Evolutionary conservation across 1,140 invertebrate genomes (phyloP).

Genomic region (Batillaria attramentaria): DNA sequence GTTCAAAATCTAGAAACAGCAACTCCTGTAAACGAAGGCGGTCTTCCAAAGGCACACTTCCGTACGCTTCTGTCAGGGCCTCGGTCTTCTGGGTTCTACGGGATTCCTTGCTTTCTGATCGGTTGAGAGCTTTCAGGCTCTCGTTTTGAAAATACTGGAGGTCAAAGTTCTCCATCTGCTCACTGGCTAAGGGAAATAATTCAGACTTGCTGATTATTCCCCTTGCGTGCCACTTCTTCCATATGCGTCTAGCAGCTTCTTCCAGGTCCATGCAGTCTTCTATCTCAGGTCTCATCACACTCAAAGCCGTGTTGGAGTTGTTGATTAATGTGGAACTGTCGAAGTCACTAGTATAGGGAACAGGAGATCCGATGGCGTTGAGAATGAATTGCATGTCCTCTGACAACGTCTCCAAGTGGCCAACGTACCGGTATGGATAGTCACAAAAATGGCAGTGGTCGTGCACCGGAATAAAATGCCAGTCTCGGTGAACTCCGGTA

Average conservation of each 20-base stretch:
- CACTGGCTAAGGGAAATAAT: conserved; percentile 43
- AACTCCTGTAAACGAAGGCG: neutral
- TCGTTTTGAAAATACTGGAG: neutral
- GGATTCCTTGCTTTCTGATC: neutral
- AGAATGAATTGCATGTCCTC: conserved; percentile 20
- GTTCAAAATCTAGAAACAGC: conserved; percentile 5
- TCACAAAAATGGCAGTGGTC: conserved; percentile 18
- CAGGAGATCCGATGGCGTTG: conserved; percentile 50
- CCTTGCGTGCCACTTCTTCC: conserved; percentile 58
- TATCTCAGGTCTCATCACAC: conserved; percentile 44
- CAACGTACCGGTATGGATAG: conserved; percentile 14
- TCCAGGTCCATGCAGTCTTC: conserved; percentile 52
- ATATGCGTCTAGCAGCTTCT: conserved; percentile 48
- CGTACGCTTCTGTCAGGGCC: conserved; percentile 7
- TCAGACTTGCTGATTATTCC: conserved; percentile 54
- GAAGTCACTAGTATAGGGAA: conserved; percentile 49
- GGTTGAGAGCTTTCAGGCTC: neutral
- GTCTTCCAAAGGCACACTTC: neutral
- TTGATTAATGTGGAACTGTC: conserved; percentile 50
- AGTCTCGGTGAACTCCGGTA: conserved; percentile 44
- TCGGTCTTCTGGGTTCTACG: conserved; percentile 1
- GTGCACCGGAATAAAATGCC: conserved; percentile 1
- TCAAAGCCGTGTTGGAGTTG: conserved; percentile 53
- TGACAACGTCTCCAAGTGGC: conserved; percentile 16
- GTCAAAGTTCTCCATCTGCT: neutral